phyloP scores from a whole-genome alignment of 37 sponge, comb jelly and placozoan genomes.

The Trichoplax adhaerens region DNA sequence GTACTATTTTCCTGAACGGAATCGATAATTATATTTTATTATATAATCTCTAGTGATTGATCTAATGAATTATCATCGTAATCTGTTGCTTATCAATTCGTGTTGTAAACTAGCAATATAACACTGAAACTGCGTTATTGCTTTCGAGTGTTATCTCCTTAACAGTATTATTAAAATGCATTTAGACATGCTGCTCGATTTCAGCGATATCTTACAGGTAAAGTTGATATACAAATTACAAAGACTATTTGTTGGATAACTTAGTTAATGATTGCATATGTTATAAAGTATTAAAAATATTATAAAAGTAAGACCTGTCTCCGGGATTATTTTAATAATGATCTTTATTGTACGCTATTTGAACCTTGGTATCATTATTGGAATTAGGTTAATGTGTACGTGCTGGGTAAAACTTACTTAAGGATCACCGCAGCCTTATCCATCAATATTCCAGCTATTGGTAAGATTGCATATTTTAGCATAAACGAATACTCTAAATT shows the following conservation, averaged over 20 bases:
- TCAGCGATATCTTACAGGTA: conserved; percentile 88
- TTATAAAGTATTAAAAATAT: neutral
- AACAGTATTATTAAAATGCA: conserved; percentile 6
- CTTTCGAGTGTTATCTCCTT: neutral
- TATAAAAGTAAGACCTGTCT: neutral
- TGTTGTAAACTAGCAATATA: neutral
- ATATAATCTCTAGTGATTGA: neutral
- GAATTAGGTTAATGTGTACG: conserved; percentile 68
- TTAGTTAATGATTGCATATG: neutral
- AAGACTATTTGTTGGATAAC: no score
- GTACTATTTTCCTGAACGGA: neutral
- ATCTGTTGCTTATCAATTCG: neutral
- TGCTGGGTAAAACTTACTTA: conserved; percentile 79
- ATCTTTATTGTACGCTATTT: neutral
- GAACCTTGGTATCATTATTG: no score
- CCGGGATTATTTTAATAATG: neutral
- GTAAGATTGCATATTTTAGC: conserved; percentile 16
- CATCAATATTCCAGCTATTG: conserved; percentile 85
- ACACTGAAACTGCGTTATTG: neutral
- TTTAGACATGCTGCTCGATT: conserved; percentile 66
- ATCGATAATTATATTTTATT: neutral
- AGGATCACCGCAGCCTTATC: conserved; percentile 72
- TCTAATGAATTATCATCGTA: neutral
- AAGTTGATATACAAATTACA: neutral
- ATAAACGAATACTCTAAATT: neutral